phyloP scores from a whole-genome alignment of 2,797 vertebrate species.

The Acestrorhynchus altus region DNA sequence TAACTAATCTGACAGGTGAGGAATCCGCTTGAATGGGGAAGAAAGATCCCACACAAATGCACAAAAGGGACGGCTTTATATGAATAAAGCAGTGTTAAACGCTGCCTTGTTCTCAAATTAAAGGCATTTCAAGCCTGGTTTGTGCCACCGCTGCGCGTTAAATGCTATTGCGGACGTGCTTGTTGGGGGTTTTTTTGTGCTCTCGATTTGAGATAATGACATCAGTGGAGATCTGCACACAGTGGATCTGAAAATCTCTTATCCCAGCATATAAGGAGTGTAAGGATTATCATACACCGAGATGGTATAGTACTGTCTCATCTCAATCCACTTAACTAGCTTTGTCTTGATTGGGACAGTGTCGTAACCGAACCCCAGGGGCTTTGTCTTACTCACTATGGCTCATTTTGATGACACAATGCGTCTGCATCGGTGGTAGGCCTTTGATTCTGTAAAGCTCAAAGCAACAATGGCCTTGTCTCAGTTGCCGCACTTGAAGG shows the following conservation, averaged over 20 bases:
- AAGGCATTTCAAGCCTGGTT: slow-evolving; percentile 41
- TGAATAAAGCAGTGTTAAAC: slow-evolving; percentile 35
- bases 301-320: slow-evolving; percentile 43
- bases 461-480: neutral
- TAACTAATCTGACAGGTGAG: slow-evolving; percentile 37
- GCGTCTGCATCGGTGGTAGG: slow-evolving; percentile 2
- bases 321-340: slow-evolving; percentile 68
- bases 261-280: slow-evolving; percentile 58
- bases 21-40: slow-evolving; percentile 1
- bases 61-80: neutral
- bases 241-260: slow-evolving; percentile 60
- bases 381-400: neutral
- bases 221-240: slow-evolving; percentile 60
- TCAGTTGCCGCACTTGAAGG: neutral
- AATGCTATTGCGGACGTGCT: slow-evolving; percentile 45
- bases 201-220: slow-evolving; percentile 56
- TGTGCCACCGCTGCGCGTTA: slow-evolving; percentile 13
- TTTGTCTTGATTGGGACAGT: slow-evolving; percentile 56
- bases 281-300: slow-evolving; percentile 62
- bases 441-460: slow-evolving; percentile 8
- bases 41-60: neutral
- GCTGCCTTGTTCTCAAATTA: slow-evolving; percentile 45
- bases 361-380: slow-evolving; percentile 56
- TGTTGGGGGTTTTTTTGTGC: slow-evolving; percentile 66
- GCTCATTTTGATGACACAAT: slow-evolving; percentile 23